Conservation (phyloP, 2,113 vertebrate species). For the Platysteira castanea region DNA sequence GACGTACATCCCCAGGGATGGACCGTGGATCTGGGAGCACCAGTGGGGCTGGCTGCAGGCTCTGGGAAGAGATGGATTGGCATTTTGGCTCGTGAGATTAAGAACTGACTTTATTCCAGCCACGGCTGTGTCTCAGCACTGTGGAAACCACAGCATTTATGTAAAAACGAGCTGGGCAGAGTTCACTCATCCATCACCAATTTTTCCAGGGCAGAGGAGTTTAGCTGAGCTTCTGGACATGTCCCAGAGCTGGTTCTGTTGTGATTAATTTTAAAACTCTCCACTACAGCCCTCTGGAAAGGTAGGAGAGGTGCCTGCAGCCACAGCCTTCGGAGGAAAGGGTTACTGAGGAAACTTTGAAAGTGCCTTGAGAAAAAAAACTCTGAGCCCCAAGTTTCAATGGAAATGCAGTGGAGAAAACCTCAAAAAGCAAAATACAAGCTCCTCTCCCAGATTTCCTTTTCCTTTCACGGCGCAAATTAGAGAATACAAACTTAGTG, state of each 20-base stretch:
- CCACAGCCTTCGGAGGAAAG: not conserved
- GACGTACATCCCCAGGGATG: rapidly evolving
- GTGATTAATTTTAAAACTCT: not conserved
- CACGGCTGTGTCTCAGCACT: rapidly evolving
- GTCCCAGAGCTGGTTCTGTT: not conserved
- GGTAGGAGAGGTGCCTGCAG: not conserved
- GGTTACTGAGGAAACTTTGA: not conserved
- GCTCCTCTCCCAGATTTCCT: conserved; percentile 45
- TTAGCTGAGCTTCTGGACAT: not conserved
- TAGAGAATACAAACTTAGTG: conserved; percentile 61
- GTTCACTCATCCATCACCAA: not conserved
- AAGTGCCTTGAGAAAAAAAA: conserved; percentile 2
- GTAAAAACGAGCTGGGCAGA: not conserved
- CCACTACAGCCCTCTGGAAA: not conserved
- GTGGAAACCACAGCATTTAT: not conserved
- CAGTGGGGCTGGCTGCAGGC: not conserved
- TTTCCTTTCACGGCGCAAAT: conserved; percentile 50
- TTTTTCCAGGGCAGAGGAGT: not conserved
- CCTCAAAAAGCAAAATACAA: conserved; percentile 38
- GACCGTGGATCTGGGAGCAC: not conserved
- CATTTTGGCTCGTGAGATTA: not conserved
- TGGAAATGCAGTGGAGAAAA: conserved; percentile 35
- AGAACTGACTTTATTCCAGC: not conserved
- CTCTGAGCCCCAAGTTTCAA: conserved; percentile 24
- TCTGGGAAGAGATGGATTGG: not conserved